These are phyloP conservation scores for Leucoma salicis DNA, from an alignment of 2,888 invertebrate genomes.

Conservation along the genomic window DNA sequence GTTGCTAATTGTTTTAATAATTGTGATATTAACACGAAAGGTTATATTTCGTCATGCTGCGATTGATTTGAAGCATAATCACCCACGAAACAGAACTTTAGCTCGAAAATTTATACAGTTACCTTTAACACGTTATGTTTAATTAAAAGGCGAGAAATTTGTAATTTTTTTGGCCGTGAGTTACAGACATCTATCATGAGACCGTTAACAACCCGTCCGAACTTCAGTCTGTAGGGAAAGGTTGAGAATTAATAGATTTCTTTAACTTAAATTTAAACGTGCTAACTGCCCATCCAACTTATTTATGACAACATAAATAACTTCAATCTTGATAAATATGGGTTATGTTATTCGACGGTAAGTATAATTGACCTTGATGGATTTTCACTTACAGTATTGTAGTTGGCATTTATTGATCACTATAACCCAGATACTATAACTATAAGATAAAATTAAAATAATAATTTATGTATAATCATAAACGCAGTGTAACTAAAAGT, in stretches of 20 bases:
- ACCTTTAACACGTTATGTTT: constrained; percentile 58
- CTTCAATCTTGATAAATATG: constrained; percentile 2
- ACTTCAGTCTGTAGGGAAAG: constrained; percentile 30
- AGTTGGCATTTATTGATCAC: neutral
- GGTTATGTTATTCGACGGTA: neutral
- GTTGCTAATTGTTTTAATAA: constrained; percentile 28
- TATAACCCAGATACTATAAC: too few species aligned
- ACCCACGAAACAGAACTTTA: constrained; percentile 44
- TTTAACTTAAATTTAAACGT: constrained; percentile 22
- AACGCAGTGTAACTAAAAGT: too few species aligned
- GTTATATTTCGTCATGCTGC: constrained; percentile 33
- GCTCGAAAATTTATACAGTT: constrained; percentile 61
- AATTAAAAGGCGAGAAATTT: constrained; percentile 69
- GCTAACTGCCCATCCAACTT: constrained; percentile 9
- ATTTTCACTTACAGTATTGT: neutral
- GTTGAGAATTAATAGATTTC: constrained; percentile 38
- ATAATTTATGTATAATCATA: too few species aligned
- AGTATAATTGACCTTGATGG: constrained; percentile 4
- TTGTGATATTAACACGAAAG: constrained; percentile 38
- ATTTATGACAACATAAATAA: constrained; percentile 11
- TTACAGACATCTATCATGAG: constrained; percentile 45
- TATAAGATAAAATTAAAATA: neutral
- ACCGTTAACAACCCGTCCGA: constrained; percentile 40
- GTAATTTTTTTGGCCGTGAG: constrained; percentile 53
- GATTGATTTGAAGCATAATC: constrained; percentile 41